Base-by-base conservation (phyloP, 2,113 vertebrate genomes). In the Merops nubicus region DNA sequence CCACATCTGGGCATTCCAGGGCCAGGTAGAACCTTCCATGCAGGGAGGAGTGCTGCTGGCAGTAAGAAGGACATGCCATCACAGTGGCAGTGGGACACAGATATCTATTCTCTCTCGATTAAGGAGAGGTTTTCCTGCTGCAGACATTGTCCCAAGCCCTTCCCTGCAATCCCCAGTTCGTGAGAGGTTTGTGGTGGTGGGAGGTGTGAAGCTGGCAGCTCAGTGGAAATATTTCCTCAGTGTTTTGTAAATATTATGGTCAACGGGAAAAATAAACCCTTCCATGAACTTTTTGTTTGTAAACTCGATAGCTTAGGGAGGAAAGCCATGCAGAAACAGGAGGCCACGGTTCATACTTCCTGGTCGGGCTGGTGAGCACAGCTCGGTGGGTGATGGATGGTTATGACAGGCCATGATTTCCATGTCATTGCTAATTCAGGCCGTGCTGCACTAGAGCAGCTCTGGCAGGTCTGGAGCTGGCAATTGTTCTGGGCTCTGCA, bases 121-220 rank as follows among this genome's bases (percentile, higher is more conserved):
- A 59, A 69, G 57, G 22, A 81, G 54, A 69, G 29, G 18, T 43
- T 51, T 33, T 81, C 67, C 47, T 29, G 12, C 28, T 3, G 3
- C 2, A 0, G 17, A 22, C 64, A 38, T 33, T 8, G 0, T 29
- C 45, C 51, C 6, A 45, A 70, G 36, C 73, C 42, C 36, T 36
- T 34, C 54, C 9, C 11, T 1, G 2, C 12, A 20, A 45, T 50
- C 21, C 40, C 4, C 18, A 50, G 48, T 11, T 33, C 1, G 2
- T 9, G 23, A 77, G 34, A 62, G 47, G 31, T 59, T 51, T 16
- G 31, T 50, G 11, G 15, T 7, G 18, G 12, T 36, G 36, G 50
- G 33, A 78, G 15, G 9, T 9, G 6, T 33, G 31, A 10, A 50
- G 57, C 33, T 70, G 56, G 42, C 20, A n/a, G 34, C n/a, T 70